phyloP scores from a whole-genome alignment of 2,888 invertebrate species.

The Bugula neritina region DNA sequence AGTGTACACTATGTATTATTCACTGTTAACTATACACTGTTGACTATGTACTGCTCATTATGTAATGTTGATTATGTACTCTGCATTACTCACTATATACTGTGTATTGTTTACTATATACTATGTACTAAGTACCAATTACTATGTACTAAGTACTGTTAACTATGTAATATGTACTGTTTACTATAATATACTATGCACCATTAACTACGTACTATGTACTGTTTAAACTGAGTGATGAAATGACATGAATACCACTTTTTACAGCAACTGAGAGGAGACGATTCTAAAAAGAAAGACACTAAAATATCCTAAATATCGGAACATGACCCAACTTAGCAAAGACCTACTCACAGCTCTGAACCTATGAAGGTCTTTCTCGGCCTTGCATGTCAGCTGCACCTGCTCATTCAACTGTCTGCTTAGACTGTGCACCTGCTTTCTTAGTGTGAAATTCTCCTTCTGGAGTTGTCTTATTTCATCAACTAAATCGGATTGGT shows the following conservation, averaged over 20 bases:
- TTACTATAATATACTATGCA: too few species aligned
- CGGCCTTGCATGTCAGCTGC: background rate
- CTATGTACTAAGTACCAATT: too few species aligned
- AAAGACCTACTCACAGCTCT: slow-evolving; percentile 24
- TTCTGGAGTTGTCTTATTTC: slow-evolving; percentile 11
- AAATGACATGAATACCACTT: background rate
- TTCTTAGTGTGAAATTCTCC: slow-evolving; percentile 11
- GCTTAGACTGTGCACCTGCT: background rate
- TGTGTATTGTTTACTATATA: too few species aligned
- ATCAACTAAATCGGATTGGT: background rate
- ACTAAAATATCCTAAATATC: background rate
- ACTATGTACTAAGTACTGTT: background rate
- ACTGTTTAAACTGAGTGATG: too few species aligned
- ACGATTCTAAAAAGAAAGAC: background rate
- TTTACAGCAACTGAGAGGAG: background rate
- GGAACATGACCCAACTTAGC: too few species aligned
- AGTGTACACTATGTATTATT: too few species aligned
- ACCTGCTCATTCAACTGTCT: background rate
- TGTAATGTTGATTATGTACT: too few species aligned
- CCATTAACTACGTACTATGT: background rate
- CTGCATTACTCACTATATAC: too few species aligned
- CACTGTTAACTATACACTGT: too few species aligned
- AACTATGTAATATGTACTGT: background rate
- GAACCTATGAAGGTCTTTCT: slow-evolving; percentile 23
- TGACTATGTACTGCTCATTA: too few species aligned